phyloP scores from a whole-genome alignment of 1,140 invertebrate genomes.

The Oppia nitens region DNA sequence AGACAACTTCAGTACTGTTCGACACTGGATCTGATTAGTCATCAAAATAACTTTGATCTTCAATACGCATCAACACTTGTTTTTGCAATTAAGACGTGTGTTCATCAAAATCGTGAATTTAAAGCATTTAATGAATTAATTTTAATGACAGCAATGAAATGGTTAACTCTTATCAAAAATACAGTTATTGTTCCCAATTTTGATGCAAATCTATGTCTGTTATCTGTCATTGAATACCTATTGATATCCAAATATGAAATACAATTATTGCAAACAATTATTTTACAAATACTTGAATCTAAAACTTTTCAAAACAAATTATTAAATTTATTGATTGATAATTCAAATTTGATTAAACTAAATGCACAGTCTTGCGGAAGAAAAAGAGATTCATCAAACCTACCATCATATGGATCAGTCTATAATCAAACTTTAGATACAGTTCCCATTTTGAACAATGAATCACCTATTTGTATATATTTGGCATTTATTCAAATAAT shows the following conservation, averaged over 20 bases:
- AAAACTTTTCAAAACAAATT: neutral
- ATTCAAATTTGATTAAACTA: conserved; percentile 4
- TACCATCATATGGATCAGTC: conserved; percentile 15
- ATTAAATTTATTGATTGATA: neutral
- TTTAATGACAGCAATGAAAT: conserved; percentile 2
- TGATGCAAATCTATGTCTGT: neutral
- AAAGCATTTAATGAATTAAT: neutral
- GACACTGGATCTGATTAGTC: neutral
- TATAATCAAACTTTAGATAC: conserved; percentile 1
- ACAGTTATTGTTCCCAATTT: conserved; percentile 5
- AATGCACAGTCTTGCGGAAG: neutral
- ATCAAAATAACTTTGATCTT: conserved; percentile 4
- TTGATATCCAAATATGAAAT: neutral
- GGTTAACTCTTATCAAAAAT: conserved; percentile 5
- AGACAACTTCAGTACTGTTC: conserved; percentile 8
- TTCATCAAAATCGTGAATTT: neutral
- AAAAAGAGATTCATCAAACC: conserved; percentile 9
- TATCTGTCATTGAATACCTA: conserved; percentile 1
- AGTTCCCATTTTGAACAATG: neutral
- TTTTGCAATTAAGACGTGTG: neutral
- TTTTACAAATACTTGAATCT: neutral
- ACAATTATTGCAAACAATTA: conserved; percentile 1
- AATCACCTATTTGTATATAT: conserved; percentile 6
- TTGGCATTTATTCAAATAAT: neutral
- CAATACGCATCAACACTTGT: conserved; percentile 10